Evolutionary conservation across 2,797 vertebrate species (phyloP).

Genomic region (Pseudochaenichthys georgianus): DNA sequence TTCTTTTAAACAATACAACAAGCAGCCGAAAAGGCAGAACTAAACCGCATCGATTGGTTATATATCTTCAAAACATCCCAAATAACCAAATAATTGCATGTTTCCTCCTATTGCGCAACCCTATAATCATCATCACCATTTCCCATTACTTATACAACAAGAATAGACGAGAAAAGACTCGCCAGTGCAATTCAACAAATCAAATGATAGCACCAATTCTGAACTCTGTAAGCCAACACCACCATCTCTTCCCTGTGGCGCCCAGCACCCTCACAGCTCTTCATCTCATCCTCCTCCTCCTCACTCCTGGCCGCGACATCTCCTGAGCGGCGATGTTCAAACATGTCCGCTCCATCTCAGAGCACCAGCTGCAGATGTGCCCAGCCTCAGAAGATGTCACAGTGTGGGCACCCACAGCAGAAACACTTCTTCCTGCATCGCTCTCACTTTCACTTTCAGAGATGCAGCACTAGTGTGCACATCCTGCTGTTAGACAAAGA

Average conservation of each 20-base stretch:
- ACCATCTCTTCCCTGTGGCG: conserved; percentile 5
- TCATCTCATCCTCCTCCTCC: conserved; percentile 37
- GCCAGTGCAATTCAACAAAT: not conserved
- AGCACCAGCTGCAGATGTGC: conserved; percentile 51
- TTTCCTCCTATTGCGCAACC: not conserved
- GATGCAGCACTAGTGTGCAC: not conserved
- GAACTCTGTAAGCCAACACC: not conserved
- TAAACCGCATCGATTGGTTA: too few relatives aligned
- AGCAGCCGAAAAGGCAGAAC: too few relatives aligned
- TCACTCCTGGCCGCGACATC: conserved; percentile 45
- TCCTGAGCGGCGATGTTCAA: conserved; percentile 56
- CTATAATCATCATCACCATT: not conserved
- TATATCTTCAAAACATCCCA: too few relatives aligned
- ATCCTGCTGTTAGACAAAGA: conserved; percentile 10
- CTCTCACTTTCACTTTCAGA: not conserved
- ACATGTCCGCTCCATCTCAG: conserved; percentile 49
- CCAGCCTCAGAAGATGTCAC: not conserved
- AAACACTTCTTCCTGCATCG: conserved; percentile 1
- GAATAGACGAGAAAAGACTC: not conserved
- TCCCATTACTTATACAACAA: not conserved
- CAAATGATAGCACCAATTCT: not conserved
- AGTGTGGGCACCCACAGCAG: not conserved
- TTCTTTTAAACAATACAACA: too few relatives aligned
- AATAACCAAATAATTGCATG: too few relatives aligned
- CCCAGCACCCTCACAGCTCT: conserved; percentile 4